Conservation (phyloP, 2,797 vertebrate species). For the Stomatorhinus walkeri region DNA sequence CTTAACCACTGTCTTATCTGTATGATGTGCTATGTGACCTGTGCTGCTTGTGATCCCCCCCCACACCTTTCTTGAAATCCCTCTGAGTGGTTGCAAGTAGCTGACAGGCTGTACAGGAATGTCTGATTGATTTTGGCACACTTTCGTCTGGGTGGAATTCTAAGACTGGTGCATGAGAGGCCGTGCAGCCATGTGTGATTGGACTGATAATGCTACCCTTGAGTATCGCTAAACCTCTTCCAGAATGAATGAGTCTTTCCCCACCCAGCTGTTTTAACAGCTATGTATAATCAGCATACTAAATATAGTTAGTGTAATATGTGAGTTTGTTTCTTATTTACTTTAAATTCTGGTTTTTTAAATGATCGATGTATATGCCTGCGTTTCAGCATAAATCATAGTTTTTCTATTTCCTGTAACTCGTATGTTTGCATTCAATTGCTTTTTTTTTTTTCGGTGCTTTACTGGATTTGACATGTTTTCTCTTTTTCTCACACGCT, state of each 20-base stretch:
- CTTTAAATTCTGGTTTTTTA: not conserved
- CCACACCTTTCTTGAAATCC: not conserved
- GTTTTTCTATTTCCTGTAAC: not conserved
- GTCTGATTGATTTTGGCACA: slow-evolving; percentile 55
- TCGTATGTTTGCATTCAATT: not conserved
- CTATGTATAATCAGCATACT: slow-evolving; percentile 31
- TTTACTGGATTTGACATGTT: not conserved
- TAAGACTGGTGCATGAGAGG: slow-evolving; percentile 50
- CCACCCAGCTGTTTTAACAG: slow-evolving; percentile 51
- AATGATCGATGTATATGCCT: not conserved
- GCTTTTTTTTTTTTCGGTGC: not conserved
- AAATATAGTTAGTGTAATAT: not conserved
- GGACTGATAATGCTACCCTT: slow-evolving; percentile 59
- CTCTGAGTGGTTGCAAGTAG: slow-evolving; percentile 42
- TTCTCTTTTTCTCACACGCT: not conserved
- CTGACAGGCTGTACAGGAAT: slow-evolving; percentile 48
- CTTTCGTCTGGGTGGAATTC: slow-evolving; percentile 59
- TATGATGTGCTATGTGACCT: not conserved
- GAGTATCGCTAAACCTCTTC: slow-evolving; percentile 48
- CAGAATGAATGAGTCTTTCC: slow-evolving; percentile 45
- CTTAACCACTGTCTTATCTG: not conserved
- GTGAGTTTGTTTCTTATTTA: not conserved
- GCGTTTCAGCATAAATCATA: not conserved
- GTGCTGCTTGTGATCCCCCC: not conserved
- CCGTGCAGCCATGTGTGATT: slow-evolving; percentile 54